A percentile compares a stretch with the other conserved stretches of the same genome.
Evolutionary conservation across 2,797 vertebrate genomes (phyloP).

Genomic region (Valencia hispanica): DNA sequence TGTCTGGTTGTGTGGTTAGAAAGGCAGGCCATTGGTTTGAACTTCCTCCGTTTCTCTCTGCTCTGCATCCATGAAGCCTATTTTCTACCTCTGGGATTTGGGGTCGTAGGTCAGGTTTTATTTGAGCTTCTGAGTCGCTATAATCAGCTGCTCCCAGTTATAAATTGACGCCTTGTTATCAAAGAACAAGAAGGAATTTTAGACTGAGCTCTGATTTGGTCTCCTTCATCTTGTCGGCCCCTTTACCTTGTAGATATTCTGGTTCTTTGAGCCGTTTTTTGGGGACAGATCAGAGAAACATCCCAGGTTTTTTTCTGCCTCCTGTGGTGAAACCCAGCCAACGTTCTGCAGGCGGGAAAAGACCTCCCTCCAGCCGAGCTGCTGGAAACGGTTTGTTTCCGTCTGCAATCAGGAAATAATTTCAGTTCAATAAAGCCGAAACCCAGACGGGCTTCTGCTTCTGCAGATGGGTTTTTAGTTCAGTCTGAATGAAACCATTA

Average conservation of each 20-base stretch:
- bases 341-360: neutral
- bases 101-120: too few species aligned
- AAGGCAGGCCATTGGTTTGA: too few species aligned
- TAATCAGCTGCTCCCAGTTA: too few species aligned
- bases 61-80: too few species aligned
- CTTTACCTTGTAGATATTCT: neutral
- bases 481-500: neutral
- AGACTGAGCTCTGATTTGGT: neutral
- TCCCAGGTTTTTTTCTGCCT: neutral
- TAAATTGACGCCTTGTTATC: too few species aligned
- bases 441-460: neutral
- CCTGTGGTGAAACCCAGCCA: neutral
- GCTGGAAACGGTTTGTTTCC: constrained; percentile 2
- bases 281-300: neutral
- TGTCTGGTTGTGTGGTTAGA: too few species aligned
- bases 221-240: neutral
- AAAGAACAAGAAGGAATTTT: too few species aligned
- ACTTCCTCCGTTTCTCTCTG: too few species aligned
- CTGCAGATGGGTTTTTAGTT: constrained; percentile 6
- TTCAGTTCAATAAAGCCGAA: neutral
- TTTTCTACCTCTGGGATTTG: too few species aligned
- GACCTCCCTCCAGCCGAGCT: neutral
- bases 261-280: neutral
- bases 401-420: neutral
- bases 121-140: too few species aligned